Conservation (phyloP, 2,888 invertebrate species). For the Leptogaster cylindrica region DNA sequence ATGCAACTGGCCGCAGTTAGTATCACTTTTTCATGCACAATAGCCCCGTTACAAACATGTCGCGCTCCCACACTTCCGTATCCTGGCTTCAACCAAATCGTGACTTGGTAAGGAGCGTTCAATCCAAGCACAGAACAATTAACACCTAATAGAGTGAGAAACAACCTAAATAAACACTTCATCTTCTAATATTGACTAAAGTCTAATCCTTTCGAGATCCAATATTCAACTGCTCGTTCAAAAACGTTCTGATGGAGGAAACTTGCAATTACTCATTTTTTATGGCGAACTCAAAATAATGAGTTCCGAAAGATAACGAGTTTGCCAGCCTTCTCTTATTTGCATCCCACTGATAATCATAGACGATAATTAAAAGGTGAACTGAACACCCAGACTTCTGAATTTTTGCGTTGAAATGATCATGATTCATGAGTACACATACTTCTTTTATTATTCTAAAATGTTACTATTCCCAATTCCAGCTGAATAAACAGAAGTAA, state of each 20-base stretch:
- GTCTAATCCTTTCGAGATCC: background rate
- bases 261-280: background rate
- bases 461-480: too few species aligned
- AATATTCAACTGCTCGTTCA: background rate
- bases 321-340: background rate
- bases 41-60: slow-evolving; percentile 52
- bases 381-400: too few species aligned
- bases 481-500: too few species aligned
- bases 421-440: too few species aligned
- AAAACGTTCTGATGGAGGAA: background rate
- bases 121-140: slow-evolving; percentile 10
- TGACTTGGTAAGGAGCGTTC: slow-evolving; percentile 50
- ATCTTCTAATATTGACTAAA: background rate
- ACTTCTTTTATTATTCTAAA: too few species aligned
- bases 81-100: slow-evolving; percentile 48
- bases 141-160: background rate
- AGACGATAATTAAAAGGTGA: too few species aligned
- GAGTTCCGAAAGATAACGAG: background rate
- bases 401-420: too few species aligned
- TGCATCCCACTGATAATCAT: background rate
- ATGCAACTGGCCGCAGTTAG: slow-evolving; percentile 52
- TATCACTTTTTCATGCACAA: slow-evolving; percentile 51
- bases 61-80: slow-evolving; percentile 38
- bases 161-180: background rate
- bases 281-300: background rate